Evolutionary conservation across 2,113 vertebrate species (phyloP).

Genomic region (Coracopsis vasa): DNA sequence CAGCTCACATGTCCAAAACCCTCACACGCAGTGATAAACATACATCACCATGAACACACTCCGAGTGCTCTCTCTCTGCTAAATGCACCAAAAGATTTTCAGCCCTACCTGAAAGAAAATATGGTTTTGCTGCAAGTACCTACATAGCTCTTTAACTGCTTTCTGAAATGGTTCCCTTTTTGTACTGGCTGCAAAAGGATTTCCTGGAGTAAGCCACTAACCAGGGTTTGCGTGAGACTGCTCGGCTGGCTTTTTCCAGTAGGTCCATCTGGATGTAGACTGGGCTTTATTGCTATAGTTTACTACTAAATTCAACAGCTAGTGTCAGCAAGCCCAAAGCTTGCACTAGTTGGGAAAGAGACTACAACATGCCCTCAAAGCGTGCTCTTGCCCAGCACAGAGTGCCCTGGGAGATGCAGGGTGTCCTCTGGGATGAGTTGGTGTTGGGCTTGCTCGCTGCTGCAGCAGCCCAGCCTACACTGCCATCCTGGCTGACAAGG

Average conservation of each 20-base stretch:
- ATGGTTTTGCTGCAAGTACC: not conserved
- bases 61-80: not conserved
- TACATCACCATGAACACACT: not conserved
- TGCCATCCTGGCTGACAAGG: not conserved
- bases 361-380: rapidly evolving
- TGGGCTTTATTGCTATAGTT: not conserved
- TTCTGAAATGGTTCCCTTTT: constrained; percentile 1
- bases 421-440: not conserved
- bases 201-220: not conserved
- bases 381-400: rapidly evolving
- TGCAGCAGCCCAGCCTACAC: not conserved
- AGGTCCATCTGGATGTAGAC: not conserved
- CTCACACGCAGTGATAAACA: not conserved
- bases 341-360: not conserved
- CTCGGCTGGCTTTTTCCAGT: not conserved
- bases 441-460: rapidly evolving
- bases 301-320: not conserved
- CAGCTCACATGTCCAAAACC: not conserved
- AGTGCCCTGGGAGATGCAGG: not conserved
- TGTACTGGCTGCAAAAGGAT: not conserved
- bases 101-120: not conserved
- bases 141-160: not conserved
- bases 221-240: rapidly evolving
- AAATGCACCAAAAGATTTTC: not conserved
- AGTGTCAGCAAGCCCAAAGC: not conserved